phyloP scores from a whole-genome alignment of 2,888 invertebrate genomes.

The Drosophila greeni region DNA sequence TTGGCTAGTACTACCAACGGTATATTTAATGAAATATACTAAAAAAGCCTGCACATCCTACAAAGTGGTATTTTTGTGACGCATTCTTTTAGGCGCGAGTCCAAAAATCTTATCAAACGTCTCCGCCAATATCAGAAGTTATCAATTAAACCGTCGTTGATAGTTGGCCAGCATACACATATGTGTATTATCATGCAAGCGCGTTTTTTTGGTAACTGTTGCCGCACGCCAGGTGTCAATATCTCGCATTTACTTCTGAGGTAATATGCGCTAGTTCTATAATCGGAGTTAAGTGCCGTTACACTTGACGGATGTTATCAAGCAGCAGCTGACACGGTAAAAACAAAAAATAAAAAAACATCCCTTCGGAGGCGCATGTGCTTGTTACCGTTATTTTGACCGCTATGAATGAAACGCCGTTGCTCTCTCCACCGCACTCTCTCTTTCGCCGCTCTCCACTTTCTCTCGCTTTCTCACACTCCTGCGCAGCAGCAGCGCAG shows the following conservation, averaged over 20 bases:
- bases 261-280: slow-evolving; percentile 2
- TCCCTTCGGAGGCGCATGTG: slow-evolving; percentile 21
- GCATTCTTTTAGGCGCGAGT: slow-evolving; percentile 10
- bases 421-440: slow-evolving; percentile 1
- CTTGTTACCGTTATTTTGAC: slow-evolving; percentile 18
- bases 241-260: background rate
- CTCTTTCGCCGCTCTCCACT: slow-evolving; percentile 5
- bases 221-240: slow-evolving; percentile 26
- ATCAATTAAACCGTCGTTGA: slow-evolving; percentile 27
- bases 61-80: background rate
- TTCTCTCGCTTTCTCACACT: slow-evolving; percentile 22
- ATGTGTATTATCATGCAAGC: slow-evolving; percentile 21
- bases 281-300: slow-evolving; percentile 5
- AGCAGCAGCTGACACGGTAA: slow-evolving; percentile 33
- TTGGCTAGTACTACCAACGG: background rate
- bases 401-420: slow-evolving; percentile 32
- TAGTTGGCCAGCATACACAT: slow-evolving; percentile 16
- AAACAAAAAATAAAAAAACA: slow-evolving; percentile 23
- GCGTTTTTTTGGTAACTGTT: slow-evolving; percentile 16
- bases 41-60: background rate
- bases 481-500: slow-evolving; percentile 41
- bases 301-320: slow-evolving; percentile 31
- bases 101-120: slow-evolving; percentile 26
- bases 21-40: background rate
- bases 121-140: slow-evolving; percentile 22